phyloP scores from a whole-genome alignment of 2,113 vertebrate species.

The Tinamus guttatus region DNA sequence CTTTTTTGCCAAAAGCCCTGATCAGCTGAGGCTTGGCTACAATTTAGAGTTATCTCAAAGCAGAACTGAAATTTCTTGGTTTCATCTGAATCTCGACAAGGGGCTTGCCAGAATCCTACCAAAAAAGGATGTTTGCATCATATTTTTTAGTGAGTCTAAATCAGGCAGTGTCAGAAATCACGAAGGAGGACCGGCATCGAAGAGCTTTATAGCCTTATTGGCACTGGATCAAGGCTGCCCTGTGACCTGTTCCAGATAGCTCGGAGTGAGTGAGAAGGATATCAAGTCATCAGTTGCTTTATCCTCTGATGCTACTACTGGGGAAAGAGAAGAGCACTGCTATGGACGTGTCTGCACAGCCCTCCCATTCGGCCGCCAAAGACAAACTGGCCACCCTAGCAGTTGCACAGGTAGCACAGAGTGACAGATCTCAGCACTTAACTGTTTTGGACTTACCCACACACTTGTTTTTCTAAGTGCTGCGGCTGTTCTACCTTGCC shows the following conservation, averaged over 20 bases:
- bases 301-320: background rate
- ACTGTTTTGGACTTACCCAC: background rate
- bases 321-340: background rate
- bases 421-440: background rate
- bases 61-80: background rate
- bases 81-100: background rate
- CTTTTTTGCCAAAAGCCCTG: background rate
- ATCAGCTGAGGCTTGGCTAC: background rate
- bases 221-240: background rate
- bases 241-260: background rate
- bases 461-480: background rate
- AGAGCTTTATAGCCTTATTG: background rate
- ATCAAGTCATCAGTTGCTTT: background rate
- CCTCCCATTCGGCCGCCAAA: background rate
- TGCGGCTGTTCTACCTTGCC: background rate
- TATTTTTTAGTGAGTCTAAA: background rate
- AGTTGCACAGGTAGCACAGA: background rate
- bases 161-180: background rate
- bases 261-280: background rate
- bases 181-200: background rate
- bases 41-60: background rate
- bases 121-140: background rate
- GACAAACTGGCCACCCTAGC: background rate
- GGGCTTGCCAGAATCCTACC: background rate
- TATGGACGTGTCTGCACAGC: background rate